Evolutionary conservation across 2,888 invertebrate genomes (phyloP), one percentile per base, ranked within the genome.

Genomic region (Drosophila mulleri): DNA sequence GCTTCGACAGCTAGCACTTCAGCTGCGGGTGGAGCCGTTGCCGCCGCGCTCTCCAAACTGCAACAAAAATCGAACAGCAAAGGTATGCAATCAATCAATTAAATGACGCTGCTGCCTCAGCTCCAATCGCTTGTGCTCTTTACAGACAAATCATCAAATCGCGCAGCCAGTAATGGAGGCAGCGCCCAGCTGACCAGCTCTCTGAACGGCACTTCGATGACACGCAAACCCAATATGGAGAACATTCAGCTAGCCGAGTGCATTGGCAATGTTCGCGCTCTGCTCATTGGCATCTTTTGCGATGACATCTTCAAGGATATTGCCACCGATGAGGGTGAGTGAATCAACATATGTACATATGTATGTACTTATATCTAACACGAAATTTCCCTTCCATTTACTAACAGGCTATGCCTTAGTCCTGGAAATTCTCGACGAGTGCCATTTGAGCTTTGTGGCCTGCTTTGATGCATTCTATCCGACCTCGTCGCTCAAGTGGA

Each of bases 401-500:
- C 6, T 8, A 23, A 9, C 11, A 92, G 94, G 94, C 14, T 90
- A 94, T 48, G 94, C 95, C 66, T 94, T 96, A 94, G 95, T 95
- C 3, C 94, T 94, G 61, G 95, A 96, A 39, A 96, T 98, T 76
- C 93, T 98, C 62, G 96, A 96, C 60, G 98, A 99, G 92, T 98
- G 98, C 66, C 98, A 98, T 82, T 95, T 95, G 62, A 98, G 98
- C 1, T 97, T 98, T 91, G 96, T 97, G 1, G 94, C 96, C 4
- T 98, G 98, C 91, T 99, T 98, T 90, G 98, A 98, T 92, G 98
- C 98, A 0, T 99, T 99, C 93, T 98, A 98, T 93, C 98, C 99
- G 0, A 98, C 98, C 0, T 97, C 97, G 0, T 96, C 96, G 61
- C 94, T 98, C 59, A 98, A 98, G 92, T 98, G 98, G 98, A 96